phyloP scores from a whole-genome alignment of 2,888 invertebrate species.

The Julus scanicus region DNA sequence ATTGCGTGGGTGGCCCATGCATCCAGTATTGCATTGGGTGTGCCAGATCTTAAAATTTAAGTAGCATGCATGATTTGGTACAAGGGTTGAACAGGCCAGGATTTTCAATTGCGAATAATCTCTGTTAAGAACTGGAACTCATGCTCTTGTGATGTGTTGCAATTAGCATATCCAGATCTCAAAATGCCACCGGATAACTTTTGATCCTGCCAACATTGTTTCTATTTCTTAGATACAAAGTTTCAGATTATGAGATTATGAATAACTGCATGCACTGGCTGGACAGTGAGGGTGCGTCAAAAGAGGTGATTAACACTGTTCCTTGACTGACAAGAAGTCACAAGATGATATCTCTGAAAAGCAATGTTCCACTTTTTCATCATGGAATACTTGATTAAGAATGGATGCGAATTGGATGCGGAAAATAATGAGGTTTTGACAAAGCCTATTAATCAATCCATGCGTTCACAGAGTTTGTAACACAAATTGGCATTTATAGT shows the following conservation, averaged over 20 bases:
- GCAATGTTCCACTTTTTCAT: too few species aligned
- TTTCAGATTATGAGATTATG: not conserved
- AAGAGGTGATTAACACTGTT: not conserved
- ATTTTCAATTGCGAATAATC: not conserved
- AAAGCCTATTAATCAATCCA: too few species aligned
- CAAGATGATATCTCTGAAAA: too few species aligned
- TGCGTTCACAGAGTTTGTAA: too few species aligned
- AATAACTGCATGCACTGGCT: not conserved
- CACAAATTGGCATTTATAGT: too few species aligned
- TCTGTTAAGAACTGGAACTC: not conserved
- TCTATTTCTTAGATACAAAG: not conserved
- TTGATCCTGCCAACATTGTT: not conserved
- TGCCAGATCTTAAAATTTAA: conserved; percentile 17
- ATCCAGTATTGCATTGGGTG: conserved; percentile 1
- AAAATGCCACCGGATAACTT: not conserved
- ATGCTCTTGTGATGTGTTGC: not conserved
- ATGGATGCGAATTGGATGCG: too few species aligned
- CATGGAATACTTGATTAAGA: too few species aligned
- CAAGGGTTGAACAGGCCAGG: not conserved
- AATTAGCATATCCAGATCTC: not conserved
- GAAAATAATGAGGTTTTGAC: too few species aligned
- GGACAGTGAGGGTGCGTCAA: not conserved
- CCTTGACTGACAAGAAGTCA: too few species aligned
- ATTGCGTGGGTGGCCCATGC: not conserved
- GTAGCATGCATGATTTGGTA: not conserved